Base-by-base conservation (phyloP, 1,140 invertebrate species). In the Aphidius ervi region DNA sequence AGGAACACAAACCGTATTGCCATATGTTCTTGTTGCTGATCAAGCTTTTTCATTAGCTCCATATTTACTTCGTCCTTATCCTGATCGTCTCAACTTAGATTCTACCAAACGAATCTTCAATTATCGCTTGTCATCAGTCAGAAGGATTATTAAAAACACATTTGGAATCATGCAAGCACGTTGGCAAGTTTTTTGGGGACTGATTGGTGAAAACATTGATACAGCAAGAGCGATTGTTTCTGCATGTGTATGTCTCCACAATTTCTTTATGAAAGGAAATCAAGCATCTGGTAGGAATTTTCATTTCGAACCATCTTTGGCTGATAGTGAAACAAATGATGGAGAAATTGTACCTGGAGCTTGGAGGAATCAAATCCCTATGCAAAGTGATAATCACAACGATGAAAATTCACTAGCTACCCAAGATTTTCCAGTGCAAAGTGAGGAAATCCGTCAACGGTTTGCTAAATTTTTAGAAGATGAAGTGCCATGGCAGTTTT, bases 21-120 rank as follows among this genome's bases (percentile, higher is more conserved):
- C 61, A 7, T 74, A 67, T 64, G 57, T 77, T 40, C 63, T 81
- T 57, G 68, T 80, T 50, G 77, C 69, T 23, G 81, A 81, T 69
- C 78, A 79, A 53, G 78, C 75, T 46, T 83, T 82, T 67, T 64
- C 70, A 41, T 52, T 80, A 46, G 68, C 55, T 23, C 41, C 65
- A 63, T 69, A 72, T 62, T 58, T 76, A 23, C 67, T 77, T 65
- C 72, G 71, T 55, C 76, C 74, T 9, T 75, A 67, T 61, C 56
- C 40, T 7, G 60, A 62, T 39, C 53, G 62, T 54, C 57, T 57
- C 23, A 5, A 58, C 62, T 39, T 52, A 61, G 55, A 60, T 58
- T 37, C 48, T 53, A 39, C 59, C 71, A 56, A 70, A 52, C 16
- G 45, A 2, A 68, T 79, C 37, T 82, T 74, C 63, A 82, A 83